Base-by-base conservation (phyloP, 1,140 invertebrate species). In the Diorhabda carinulata region DNA sequence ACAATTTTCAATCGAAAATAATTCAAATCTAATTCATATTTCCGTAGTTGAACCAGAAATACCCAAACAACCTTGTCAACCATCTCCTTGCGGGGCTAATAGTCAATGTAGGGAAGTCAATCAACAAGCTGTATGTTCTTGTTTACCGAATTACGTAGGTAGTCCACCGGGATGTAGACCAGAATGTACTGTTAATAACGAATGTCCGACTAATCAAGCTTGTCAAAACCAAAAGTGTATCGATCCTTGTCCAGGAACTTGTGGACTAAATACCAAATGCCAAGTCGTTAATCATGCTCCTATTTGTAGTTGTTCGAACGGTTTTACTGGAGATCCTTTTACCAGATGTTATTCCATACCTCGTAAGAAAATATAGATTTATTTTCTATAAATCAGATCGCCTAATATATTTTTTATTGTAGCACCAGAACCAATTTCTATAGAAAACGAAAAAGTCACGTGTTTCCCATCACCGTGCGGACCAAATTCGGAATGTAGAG, bases 151-250 rank as follows among this genome's bases (percentile, higher is more conserved):
- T 58, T 91, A 85, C 75, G 81, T 86, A 65, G 89, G 89, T 56
- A 82, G 82, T 65, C 90, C 91, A 61, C 84, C 86, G n/a, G 79
- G 79, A 62, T 90, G 89, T 75, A 82, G 87, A 68, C 88, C 89
- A 9, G 88, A 91, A 80, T 90, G 89, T 79, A 78, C 82, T 10
- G 83, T 86, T n/a, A 89, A 85, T 74, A 85, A 87, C 3, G 89
- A 90, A 80, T 90, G 89, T 81, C 69, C 85, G 4, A 74, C 81
- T 44, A 85, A 86, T 75, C 82, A 85, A 79, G 85, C 86, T 8
- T 92, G 90, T 74, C 82, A 85, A 60, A 88, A 88, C 71, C 84
- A 86, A 64, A 88, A 86, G 79, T 92, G 90, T 79, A 77, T 81
- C 43, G 86, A 90, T 74, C 90, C 90, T 47, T 92, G 90, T 76